Base-by-base conservation (phyloP, 2,113 vertebrate species). In the Scatophagus argus region DNA sequence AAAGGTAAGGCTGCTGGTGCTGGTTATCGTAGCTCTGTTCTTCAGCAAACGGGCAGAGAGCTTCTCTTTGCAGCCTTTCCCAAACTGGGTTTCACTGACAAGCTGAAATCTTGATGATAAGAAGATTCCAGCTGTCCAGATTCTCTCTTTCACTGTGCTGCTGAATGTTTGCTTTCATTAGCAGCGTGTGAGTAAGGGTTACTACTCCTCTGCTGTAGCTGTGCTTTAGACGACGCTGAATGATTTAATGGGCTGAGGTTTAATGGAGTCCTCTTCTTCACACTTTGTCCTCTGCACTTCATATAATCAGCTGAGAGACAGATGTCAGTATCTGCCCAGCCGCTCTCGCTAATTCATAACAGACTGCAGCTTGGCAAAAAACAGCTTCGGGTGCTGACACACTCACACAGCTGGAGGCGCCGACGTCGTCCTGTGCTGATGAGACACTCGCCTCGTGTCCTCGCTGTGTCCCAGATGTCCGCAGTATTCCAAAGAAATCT, bases 231-330 rank as follows among this genome's bases (percentile, higher is more conserved):
- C 44, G 23, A 3, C 64, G 11, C 17, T 36, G 14, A 66, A 17
- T 36, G 3, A 25, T 36, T 29, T 10, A 43, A n/a, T 13, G 25
- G 31, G 6, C 66, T 43, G 8, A 19, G 21, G 12, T 27, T 13
- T 27, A 14, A 27, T 51, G 21, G 23, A 2, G 60, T 51, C 10
- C 8, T 46, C 29, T 2, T 9, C 61, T 34, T 54, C n/a, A 6
- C n/a, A 36, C 62, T 36, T n/a, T 14, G 58, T 56, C 23, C 17
- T 47, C 68, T 44, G 7, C 1, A 4, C 36, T 25, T 21, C 47
- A 34, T 36, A n/a, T 72, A 69, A 83, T 83, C 43, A 83, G 41
- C 62, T 55, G 46, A 2, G 14, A 73, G 55, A 38, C 81, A 68
- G 81, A 74, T 63, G 74, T 29, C 54, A 21, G 43, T 31, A 38